phyloP scores from a whole-genome alignment of 1,140 invertebrate species.

The Antheraea pernyi region DNA sequence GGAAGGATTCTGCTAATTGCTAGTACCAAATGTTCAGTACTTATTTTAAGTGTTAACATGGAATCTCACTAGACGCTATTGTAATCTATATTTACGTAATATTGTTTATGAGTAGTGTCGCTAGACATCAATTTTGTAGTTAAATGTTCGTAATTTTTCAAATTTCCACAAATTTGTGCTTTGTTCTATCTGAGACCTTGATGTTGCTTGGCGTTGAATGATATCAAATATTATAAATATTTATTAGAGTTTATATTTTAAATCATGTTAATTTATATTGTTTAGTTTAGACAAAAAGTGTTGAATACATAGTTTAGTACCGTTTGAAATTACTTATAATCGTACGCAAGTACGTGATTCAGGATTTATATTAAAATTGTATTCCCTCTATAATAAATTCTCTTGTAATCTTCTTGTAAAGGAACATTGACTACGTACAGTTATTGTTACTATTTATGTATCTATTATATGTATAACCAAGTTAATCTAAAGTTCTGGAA shows the following conservation, averaged over 20 bases:
- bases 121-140: constrained; percentile 68
- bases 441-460: constrained; percentile 33
- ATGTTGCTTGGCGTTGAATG: constrained; percentile 70
- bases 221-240: constrained; percentile 61
- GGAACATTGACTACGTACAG: constrained; percentile 46
- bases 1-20: background rate
- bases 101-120: constrained; percentile 65
- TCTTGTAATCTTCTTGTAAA: constrained; percentile 70
- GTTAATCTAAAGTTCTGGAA: constrained; percentile 51
- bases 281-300: constrained; percentile 71
- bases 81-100: constrained; percentile 22
- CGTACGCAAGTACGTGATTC: constrained; percentile 47
- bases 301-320: constrained; percentile 64
- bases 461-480: constrained; percentile 54
- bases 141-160: constrained; percentile 56
- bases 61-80: constrained; percentile 14
- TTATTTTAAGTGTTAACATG: background rate
- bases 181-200: constrained; percentile 58
- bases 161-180: constrained; percentile 58
- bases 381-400: constrained; percentile 57
- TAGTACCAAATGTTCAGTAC: background rate
- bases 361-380: constrained; percentile 61
- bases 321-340: constrained; percentile 55
- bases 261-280: constrained; percentile 68
- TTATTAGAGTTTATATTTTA: constrained; percentile 57